A percentile compares a stretch with the other conserved stretches of the same genome.
These are phyloP conservation scores for Odontocerum albicorne DNA, from an alignment of 2,888 invertebrate species.

Conservation along the genomic window DNA sequence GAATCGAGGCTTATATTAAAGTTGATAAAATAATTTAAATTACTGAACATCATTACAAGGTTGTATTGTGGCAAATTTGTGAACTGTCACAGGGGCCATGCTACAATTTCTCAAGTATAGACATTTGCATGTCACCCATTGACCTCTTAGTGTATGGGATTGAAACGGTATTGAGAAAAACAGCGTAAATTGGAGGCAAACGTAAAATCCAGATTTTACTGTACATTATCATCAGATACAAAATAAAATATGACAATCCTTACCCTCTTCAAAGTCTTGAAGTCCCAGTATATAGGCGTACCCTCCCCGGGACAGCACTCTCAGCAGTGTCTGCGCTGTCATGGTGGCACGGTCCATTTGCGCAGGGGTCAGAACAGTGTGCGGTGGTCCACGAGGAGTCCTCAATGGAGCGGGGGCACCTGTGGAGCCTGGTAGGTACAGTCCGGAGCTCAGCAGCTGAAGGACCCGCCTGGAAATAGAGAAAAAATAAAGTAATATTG, in stretches of 20 bases:
- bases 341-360: conserved; percentile 93
- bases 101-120: too few relatives aligned
- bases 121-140: too few relatives aligned
- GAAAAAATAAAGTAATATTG: too few relatives aligned
- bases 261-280: conserved; percentile 54
- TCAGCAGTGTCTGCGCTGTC: conserved; percentile 89
- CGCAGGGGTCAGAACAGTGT: conserved; percentile 86
- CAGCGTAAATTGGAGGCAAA: not conserved
- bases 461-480: conserved; percentile 67
- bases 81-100: too few relatives aligned
- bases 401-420: conserved; percentile 93
- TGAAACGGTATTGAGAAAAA: too few relatives aligned
- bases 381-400: conserved; percentile 79
- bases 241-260: too few relatives aligned
- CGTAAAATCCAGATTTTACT: not conserved
- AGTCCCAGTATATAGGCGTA: conserved; percentile 86
- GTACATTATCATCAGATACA: not conserved
- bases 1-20: too few relatives aligned
- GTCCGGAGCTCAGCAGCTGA: conserved; percentile 88
- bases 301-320: conserved; percentile 92
- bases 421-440: conserved; percentile 92
- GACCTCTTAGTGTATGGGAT: not conserved
- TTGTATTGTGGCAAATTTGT: too few relatives aligned
- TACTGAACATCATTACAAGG: too few relatives aligned
- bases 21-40: too few relatives aligned